A percentile compares a stretch with the other conserved stretches of the same genome.
These are phyloP conservation scores for Galerucella nymphaeae DNA, from an alignment of 2,888 invertebrate genomes.

Conservation along the genomic window DNA sequence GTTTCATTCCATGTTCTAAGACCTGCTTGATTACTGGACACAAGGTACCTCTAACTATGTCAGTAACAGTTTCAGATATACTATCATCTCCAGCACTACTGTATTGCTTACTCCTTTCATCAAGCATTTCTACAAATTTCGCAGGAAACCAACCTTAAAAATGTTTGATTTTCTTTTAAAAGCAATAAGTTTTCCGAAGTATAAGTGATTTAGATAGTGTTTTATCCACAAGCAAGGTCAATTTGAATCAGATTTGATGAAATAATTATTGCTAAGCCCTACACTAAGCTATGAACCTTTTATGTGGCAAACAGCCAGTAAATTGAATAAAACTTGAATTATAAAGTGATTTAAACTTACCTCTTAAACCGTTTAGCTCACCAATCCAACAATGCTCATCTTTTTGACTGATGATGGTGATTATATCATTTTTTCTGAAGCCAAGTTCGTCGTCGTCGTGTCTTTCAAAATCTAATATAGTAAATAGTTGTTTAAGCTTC, in stretches of 20 bases:
- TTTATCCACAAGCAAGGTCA: no score
- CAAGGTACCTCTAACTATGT: slow-evolving; percentile 92
- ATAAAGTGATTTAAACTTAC: slow-evolving; percentile 55
- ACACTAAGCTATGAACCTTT: no score
- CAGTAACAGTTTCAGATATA: slow-evolving; percentile 95
- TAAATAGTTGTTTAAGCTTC: neutral
- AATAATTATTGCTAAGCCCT: no score
- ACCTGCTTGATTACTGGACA: slow-evolving; percentile 95
- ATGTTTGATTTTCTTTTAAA: neutral
- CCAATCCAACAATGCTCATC: slow-evolving; percentile 99
- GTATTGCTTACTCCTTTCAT: slow-evolving; percentile 93
- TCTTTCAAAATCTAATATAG: slow-evolving; percentile 86
- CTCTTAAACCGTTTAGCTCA: slow-evolving; percentile 92
- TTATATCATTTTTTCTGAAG: slow-evolving; percentile 98
- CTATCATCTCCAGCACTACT: slow-evolving; percentile 96
- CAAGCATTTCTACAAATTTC: slow-evolving; percentile 94
- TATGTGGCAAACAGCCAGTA: no score
- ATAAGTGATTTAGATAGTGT: no score
- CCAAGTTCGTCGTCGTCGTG: slow-evolving; percentile 98
- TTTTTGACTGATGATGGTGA: slow-evolving; percentile 95
- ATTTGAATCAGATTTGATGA: no score
- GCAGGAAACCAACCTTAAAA: slow-evolving; percentile 93
- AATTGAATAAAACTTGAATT: no score
- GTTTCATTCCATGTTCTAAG: slow-evolving; percentile 93
- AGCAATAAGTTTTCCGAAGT: neutral